Conservation (phyloP, 1,140 invertebrate genomes). For the Tenebrio molitor region DNA sequence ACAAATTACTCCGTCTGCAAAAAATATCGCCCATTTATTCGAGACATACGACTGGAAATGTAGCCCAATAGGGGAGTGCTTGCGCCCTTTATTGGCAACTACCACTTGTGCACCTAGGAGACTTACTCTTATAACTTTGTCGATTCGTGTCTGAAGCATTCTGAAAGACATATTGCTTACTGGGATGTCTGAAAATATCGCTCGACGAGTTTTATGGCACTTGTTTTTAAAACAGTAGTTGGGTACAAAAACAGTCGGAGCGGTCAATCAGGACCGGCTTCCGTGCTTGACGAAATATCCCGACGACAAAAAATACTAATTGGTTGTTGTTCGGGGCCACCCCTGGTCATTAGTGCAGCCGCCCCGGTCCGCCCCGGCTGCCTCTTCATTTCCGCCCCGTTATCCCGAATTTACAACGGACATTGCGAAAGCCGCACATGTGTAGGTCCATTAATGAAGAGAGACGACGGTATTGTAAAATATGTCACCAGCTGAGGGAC, state of each 20-base stretch:
- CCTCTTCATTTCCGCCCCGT: slow-evolving; percentile 44
- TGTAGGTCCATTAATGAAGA: slow-evolving; percentile 31
- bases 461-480: slow-evolving; percentile 35
- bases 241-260: too few relatives aligned
- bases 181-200: too few relatives aligned
- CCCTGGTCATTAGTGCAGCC: slow-evolving; percentile 41
- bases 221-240: too few relatives aligned
- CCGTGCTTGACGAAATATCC: slow-evolving; percentile 13
- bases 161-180: too few relatives aligned
- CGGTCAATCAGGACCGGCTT: slow-evolving; percentile 17
- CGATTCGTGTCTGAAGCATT: too few relatives aligned
- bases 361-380: slow-evolving; percentile 24
- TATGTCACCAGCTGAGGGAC: slow-evolving; percentile 35
- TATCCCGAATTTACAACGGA: slow-evolving; percentile 43
- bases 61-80: too few relatives aligned
- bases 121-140: too few relatives aligned
- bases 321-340: slow-evolving; percentile 31
- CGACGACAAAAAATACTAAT: slow-evolving; percentile 28
- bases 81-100: too few relatives aligned
- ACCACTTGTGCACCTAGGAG: too few relatives aligned
- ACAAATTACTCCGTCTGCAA: background rate
- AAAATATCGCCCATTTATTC: background rate
- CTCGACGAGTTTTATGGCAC: too few relatives aligned
- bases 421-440: slow-evolving; percentile 21
- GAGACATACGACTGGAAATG: background rate